phyloP scores from a whole-genome alignment of 92 coral and sea anemone genomes.

The Porites divaricata region DNA sequence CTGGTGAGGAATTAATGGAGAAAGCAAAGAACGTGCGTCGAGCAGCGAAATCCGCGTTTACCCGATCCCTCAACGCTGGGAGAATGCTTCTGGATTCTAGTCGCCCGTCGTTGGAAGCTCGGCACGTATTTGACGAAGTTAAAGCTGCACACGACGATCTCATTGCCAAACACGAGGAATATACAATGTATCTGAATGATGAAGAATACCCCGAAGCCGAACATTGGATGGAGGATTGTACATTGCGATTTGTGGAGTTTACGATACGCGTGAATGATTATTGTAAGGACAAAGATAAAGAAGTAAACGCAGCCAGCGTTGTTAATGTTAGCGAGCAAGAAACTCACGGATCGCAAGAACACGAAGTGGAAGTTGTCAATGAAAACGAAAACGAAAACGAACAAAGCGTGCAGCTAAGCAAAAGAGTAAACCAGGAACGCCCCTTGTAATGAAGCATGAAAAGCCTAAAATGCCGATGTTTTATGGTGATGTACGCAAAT shows the following conservation, averaged over 20 bases:
- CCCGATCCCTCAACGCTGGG: slow-evolving; percentile 19
- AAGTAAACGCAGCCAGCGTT: too few relatives aligned
- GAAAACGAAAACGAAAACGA: too few relatives aligned
- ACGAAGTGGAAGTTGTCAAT: not conserved
- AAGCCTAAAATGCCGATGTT: slow-evolving; percentile 52
- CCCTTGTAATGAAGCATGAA: slow-evolving; percentile 36
- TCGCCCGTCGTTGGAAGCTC: slow-evolving; percentile 35
- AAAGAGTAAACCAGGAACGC: not conserved
- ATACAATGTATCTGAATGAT: slow-evolving; percentile 26
- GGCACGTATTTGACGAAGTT: slow-evolving; percentile 11
- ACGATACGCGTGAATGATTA: slow-evolving; percentile 17
- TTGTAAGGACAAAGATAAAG: not conserved
- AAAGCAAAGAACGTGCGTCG: slow-evolving; percentile 42
- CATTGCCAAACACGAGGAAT: slow-evolving; percentile 5
- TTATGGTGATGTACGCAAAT: slow-evolving; percentile 62
- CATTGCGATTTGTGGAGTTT: slow-evolving; percentile 5
- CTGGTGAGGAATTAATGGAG: not conserved
- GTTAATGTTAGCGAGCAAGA: too few relatives aligned
- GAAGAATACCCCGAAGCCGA: slow-evolving; percentile 23
- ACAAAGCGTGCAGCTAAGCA: too few relatives aligned
- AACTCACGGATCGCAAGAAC: not conserved
- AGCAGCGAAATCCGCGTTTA: slow-evolving; percentile 29
- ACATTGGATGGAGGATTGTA: slow-evolving; percentile 29
- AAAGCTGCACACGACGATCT: slow-evolving; percentile 31
- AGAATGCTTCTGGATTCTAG: slow-evolving; percentile 16